Evolutionary conservation across 2,888 invertebrate genomes (phyloP).

Genomic region (Amblyjoppa proteus): DNA sequence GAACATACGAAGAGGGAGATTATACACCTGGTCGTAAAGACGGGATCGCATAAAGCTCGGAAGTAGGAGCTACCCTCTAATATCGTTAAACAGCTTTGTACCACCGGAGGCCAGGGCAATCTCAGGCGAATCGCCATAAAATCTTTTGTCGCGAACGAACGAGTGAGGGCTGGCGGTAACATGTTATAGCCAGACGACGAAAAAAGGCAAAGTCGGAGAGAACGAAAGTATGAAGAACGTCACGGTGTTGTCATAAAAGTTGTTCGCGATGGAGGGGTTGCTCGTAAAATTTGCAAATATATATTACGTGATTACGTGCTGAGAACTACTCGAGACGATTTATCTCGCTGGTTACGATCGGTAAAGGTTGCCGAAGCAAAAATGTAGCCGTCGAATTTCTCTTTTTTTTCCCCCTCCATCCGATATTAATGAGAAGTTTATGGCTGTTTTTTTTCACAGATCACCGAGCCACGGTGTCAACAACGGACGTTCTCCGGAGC

Average conservation of each 20-base stretch:
- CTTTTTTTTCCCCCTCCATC: slow-evolving; percentile 3
- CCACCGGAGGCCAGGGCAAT: slow-evolving; percentile 38
- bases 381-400: neutral
- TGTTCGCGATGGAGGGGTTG: slow-evolving; percentile 43
- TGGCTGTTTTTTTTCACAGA: slow-evolving; percentile 54
- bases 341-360: slow-evolving; percentile 45
- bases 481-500: slow-evolving; percentile 80
- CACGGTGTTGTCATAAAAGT: slow-evolving; percentile 60
- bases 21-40: slow-evolving; percentile 1
- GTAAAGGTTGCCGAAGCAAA: slow-evolving; percentile 13
- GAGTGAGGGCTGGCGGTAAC: neutral
- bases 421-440: slow-evolving; percentile 1
- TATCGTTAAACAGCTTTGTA: slow-evolving; percentile 55
- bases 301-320: slow-evolving; percentile 53
- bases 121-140: slow-evolving; percentile 60
- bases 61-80: slow-evolving; percentile 24
- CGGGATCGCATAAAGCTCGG: slow-evolving; percentile 5
- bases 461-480: slow-evolving; percentile 79
- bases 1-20: neutral
- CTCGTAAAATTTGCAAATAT: slow-evolving; percentile 63
- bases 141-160: slow-evolving; percentile 59
- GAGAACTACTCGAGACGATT: slow-evolving; percentile 48
- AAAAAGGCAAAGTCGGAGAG: slow-evolving; percentile 24
- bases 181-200: slow-evolving; percentile 28
- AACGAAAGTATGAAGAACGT: slow-evolving; percentile 54